Evolutionary conservation across 2,888 invertebrate species (phyloP).

Genomic region (Amphiduros pacificus): DNA sequence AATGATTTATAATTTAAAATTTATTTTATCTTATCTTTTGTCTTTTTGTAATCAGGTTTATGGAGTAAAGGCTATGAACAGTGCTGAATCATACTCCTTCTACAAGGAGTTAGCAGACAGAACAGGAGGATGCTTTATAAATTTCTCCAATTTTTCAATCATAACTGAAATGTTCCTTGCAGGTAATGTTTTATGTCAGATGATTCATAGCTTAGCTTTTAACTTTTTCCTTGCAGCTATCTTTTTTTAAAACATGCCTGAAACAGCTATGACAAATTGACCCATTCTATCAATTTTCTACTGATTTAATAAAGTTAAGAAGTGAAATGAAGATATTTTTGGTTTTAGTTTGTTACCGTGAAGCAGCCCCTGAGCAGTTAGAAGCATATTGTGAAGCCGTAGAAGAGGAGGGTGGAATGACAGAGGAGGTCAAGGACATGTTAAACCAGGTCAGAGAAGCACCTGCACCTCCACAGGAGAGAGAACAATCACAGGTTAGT

Average conservation of each 20-base stretch:
- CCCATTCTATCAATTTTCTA: no score
- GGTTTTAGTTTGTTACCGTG: conserved; percentile 45
- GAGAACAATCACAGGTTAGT: no score
- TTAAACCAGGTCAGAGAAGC: conserved; percentile 38
- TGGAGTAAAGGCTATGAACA: conserved; percentile 41
- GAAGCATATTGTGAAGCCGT: conserved; percentile 44
- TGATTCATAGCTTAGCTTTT: no score
- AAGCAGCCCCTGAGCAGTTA: conserved; percentile 38
- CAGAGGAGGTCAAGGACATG: conserved; percentile 38
- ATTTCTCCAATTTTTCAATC: conserved; percentile 42
- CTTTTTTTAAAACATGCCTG: no score
- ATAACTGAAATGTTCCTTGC: conserved; percentile 56
- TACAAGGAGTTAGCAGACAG: conserved; percentile 46
- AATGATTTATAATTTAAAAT: no score
- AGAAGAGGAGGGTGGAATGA: conserved; percentile 40
- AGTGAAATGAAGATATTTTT: no score
- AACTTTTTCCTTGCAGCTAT: no score
- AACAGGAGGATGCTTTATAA: conserved; percentile 46
- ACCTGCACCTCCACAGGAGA: no score
- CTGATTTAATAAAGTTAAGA: no score
- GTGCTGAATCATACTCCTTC: conserved; percentile 30
- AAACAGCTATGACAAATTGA: no score
- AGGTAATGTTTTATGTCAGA: no score
- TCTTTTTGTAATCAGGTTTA: conserved; percentile 43
- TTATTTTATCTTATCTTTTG: no score